Evolutionary conservation across 1,140 invertebrate genomes (phyloP).

Genomic region (Manduca sexta): DNA sequence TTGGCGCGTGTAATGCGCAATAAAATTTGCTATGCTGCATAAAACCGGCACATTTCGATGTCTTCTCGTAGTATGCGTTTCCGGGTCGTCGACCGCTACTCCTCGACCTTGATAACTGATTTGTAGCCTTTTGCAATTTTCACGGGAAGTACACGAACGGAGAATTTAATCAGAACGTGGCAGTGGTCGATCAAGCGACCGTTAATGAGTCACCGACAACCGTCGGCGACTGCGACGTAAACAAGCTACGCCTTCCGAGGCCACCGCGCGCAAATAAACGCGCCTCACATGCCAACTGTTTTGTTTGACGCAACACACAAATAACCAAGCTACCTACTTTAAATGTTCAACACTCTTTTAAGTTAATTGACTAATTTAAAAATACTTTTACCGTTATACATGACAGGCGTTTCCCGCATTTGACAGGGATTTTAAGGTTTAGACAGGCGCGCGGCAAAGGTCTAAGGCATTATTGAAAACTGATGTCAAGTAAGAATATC

Average conservation of each 20-base stretch:
- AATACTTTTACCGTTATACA: too few species aligned
- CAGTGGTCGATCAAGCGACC: conserved; percentile 22
- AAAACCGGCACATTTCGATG: background rate
- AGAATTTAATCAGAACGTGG: conserved; percentile 25
- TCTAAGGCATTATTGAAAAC: too few species aligned
- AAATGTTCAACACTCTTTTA: background rate
- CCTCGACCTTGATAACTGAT: conserved; percentile 31
- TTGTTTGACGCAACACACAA: conserved; percentile 23
- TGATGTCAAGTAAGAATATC: too few species aligned
- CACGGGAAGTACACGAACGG: conserved; percentile 3
- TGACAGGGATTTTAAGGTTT: too few species aligned
- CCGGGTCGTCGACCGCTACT: conserved; percentile 37
- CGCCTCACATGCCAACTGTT: conserved; percentile 41
- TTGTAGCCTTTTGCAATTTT: conserved; percentile 9
- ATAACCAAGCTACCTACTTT: conserved; percentile 3
- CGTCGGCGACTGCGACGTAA: conserved; percentile 35
- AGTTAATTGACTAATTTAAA: too few species aligned
- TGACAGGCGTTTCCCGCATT: too few species aligned
- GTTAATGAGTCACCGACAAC: conserved; percentile 45
- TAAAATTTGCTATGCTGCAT: conserved; percentile 13
- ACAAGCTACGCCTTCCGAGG: conserved; percentile 45
- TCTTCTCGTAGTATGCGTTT: conserved; percentile 17
- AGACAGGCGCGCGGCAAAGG: too few species aligned
- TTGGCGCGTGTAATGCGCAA: conserved; percentile 27
- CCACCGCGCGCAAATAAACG: conserved; percentile 44